These are phyloP conservation scores for Cryptocephalus primarius DNA, from an alignment of 2,888 invertebrate species.

Conservation along the genomic window DNA sequence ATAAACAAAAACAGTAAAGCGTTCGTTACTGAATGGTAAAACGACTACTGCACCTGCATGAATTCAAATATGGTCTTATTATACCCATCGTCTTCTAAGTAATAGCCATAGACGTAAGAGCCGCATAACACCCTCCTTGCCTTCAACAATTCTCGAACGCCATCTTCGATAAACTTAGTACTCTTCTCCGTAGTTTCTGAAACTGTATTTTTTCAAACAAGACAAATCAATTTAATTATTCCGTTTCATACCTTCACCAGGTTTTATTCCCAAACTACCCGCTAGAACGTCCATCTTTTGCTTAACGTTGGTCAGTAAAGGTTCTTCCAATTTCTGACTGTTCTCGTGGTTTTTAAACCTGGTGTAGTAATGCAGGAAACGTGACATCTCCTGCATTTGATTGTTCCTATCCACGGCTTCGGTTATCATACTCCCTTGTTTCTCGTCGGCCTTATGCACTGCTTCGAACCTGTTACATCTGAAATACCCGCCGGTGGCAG, in stretches of 20 bases:
- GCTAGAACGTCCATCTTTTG: slow-evolving; percentile 53
- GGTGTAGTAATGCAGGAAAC: slow-evolving; percentile 56
- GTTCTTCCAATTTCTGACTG: slow-evolving; percentile 51
- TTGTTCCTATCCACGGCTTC: slow-evolving; percentile 48
- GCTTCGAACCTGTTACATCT: slow-evolving; percentile 50
- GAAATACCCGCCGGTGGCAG: slow-evolving; percentile 59
- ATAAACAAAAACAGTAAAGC: slow-evolving; percentile 12
- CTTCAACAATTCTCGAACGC: slow-evolving; percentile 51
- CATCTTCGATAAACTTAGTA: slow-evolving; percentile 51
- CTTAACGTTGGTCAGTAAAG: slow-evolving; percentile 44
- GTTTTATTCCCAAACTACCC: slow-evolving; percentile 37
- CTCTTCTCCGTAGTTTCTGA: slow-evolving; percentile 34
- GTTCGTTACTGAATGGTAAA: neutral
- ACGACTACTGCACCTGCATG: slow-evolving; percentile 44
- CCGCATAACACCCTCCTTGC: slow-evolving; percentile 52
- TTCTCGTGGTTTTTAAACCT: slow-evolving; percentile 55
- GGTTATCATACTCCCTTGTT: slow-evolving; percentile 43
- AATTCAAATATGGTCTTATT: slow-evolving; percentile 57
- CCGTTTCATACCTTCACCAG: slow-evolving; percentile 27
- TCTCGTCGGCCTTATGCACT: slow-evolving; percentile 50
- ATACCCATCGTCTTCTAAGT: slow-evolving; percentile 52
- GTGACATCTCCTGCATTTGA: slow-evolving; percentile 50
- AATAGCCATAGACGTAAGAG: slow-evolving; percentile 58
- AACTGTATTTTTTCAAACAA: neutral
- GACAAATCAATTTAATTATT: too few relatives aligned